Base-by-base conservation (phyloP, 2,797 vertebrate genomes). In the Natrix natrix region DNA sequence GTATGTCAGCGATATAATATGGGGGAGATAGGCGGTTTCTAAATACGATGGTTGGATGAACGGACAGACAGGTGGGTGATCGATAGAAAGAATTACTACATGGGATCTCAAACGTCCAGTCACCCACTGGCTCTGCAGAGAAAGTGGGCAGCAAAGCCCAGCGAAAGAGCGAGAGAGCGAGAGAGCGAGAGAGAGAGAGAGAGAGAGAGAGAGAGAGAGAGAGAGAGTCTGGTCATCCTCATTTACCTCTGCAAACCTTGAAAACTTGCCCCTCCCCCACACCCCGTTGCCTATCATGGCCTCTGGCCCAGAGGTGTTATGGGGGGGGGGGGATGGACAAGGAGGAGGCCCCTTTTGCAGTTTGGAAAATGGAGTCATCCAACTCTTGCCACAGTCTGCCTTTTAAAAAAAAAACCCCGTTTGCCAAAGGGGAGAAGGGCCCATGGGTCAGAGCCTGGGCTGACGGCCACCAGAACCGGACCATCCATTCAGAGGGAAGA, bases 241-340 rank as follows among this genome's bases (percentile, higher is more conserved):
- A 5, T 22, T 43, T 8, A 78, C 32, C 32, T 43, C 1, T 20
- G 69, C 66, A 32, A 17, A 37, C 66, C 66, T 16, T 69, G n/a
- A 32, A 32, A 69, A 32, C 66, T 1, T 66, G 28, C 60, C 24
- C 60, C 5, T 20, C 8, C 60, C 60, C 26, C 8, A 10, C 57
- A 59, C 1, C 24, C 10, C 0, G 22, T 61, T 11, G 11, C 61
- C 12, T 12, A 12, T 63, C 61, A 11, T 1, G n/a, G 26, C 10
- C 63, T 5, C 63, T 66, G 28, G 11, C 11, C 63, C 63, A n/a
- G 66, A 32, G 66, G n/a, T 32, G n/a, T 2, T n/a, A 32, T 13
- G 14, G 66, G 32, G 16, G 28, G 14, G 17, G n/a, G 16, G 0
- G n/a, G n/a, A n/a, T n/a, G n/a, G 0, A 11, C 1, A 1, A 13